phyloP scores from a whole-genome alignment of 2,113 vertebrate genomes.

The Lophochroa leadbeateri region DNA sequence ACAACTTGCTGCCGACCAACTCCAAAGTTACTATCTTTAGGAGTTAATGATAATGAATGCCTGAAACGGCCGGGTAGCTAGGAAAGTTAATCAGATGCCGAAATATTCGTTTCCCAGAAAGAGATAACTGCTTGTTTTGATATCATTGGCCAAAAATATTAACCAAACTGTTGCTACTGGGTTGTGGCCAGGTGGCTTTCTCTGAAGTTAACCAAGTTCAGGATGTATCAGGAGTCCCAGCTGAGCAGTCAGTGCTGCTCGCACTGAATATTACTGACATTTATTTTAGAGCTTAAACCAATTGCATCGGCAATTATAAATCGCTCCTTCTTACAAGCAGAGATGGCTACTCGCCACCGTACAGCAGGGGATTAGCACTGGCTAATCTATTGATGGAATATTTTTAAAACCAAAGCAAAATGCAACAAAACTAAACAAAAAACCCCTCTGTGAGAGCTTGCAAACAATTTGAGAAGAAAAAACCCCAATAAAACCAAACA shows the following conservation, averaged over 20 bases:
- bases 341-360: background rate
- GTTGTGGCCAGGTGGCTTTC: background rate
- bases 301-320: background rate
- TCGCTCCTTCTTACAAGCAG: background rate
- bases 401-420: background rate
- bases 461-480: background rate
- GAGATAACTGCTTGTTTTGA: background rate
- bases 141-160: background rate
- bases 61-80: rapidly evolving
- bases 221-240: background rate
- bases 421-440: background rate
- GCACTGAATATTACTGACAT: background rate
- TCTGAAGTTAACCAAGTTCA: background rate
- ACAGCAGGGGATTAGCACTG: background rate
- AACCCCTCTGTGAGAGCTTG: rapidly evolving
- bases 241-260: background rate
- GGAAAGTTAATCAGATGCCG: background rate
- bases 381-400: background rate
- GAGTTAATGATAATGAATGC: background rate
- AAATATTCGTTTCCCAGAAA: background rate
- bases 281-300: background rate
- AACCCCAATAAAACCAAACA: background rate
- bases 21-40: background rate
- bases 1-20: background rate
- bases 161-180: background rate